These are phyloP conservation scores for Drosophila takahashii DNA, from an alignment of 1,140 invertebrate species.

Conservation along the genomic window DNA sequence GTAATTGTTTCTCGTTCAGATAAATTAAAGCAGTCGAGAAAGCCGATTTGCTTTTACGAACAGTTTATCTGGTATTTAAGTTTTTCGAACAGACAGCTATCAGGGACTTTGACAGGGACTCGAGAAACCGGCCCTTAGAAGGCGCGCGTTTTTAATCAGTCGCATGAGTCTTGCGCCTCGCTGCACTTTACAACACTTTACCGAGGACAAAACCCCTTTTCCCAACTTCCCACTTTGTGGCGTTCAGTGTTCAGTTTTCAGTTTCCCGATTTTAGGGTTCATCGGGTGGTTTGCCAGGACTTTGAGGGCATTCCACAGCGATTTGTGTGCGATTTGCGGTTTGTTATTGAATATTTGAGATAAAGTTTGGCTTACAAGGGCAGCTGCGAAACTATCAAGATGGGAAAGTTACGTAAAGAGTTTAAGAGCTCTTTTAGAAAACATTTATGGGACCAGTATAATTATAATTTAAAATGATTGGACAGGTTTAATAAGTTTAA, in stretches of 20 bases:
- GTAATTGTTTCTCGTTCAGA: too few species aligned
- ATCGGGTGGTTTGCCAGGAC: neutral
- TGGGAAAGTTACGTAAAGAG: neutral
- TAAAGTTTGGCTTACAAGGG: neutral
- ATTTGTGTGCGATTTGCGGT: slow-evolving; percentile 39
- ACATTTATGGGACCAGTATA: too few species aligned
- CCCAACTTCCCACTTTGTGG: slow-evolving; percentile 43
- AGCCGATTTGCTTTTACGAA: too few species aligned
- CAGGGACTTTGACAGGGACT: too few species aligned
- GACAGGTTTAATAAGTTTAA: too few species aligned
- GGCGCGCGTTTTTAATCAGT: slow-evolving; percentile 74
- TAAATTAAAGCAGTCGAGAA: too few species aligned
- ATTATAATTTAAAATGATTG: too few species aligned
- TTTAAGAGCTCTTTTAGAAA: too few species aligned
- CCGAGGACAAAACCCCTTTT: slow-evolving; percentile 4
- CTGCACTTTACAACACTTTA: slow-evolving; percentile 63
- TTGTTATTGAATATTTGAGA: slow-evolving; percentile 45
- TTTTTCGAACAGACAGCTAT: too few species aligned
- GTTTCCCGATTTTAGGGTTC: slow-evolving; percentile 1
- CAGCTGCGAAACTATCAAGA: neutral
- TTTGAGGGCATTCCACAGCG: slow-evolving; percentile 3
- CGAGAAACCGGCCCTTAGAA: too few species aligned
- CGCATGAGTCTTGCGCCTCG: slow-evolving; percentile 64
- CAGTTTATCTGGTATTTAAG: too few species aligned
- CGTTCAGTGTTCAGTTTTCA: slow-evolving; percentile 15